Evolutionary conservation across 2,797 vertebrate species (phyloP), one percentile per base, ranked within the genome.

Genomic region (Poecilia wingei): DNA sequence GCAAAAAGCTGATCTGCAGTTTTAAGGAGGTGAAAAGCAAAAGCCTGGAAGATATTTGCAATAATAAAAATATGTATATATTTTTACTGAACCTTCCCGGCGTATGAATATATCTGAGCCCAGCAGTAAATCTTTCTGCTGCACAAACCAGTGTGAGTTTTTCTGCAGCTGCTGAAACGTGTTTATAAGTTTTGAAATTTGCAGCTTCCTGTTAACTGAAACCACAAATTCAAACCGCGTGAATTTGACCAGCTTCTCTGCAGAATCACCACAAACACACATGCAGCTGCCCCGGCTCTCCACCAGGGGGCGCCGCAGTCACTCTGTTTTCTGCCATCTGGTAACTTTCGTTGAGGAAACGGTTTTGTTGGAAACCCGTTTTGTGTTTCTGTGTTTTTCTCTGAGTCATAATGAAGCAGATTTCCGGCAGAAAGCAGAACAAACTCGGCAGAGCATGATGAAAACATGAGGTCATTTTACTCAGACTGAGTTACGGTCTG

Each of bases 241-340:
- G 41, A 43, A n/a, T 12, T 43, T 70, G 68, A 45, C 39, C 68
- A 45, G 39, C n/a, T 64, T 64, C 25, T 31, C 55, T 59, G 66
- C 39, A 20, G 18, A 39, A 4, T 36, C 9, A 1, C 61, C 36
- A 33, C 22, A 43, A n/a, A 43, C 25, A 18, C 9, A 20, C 75
- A 0, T 79, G 84, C 79, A 83, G 76, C 16, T 5, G 18, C 3
- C 20, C 4, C 4, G 39, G 1, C 0, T 53, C 76, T 20, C 66
- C 89, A 68, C 47, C 20, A 79, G 79, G 79, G 8, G 83, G 66
- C 79, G 13, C 22, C 12, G 12, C 28, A 0, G 20, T 33, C 16
- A 31, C 16, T 3, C 4, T 14, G 75, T 20, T 4, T 41, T 5
- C 12, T 13, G 12, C 2, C 22, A 28, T 45, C 12, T 45, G 22